A percentile compares a stretch with the other conserved stretches of the same genome.
Conservation (phyloP, 2,113 vertebrate species). For the Acrocephalus arundinaceus region DNA sequence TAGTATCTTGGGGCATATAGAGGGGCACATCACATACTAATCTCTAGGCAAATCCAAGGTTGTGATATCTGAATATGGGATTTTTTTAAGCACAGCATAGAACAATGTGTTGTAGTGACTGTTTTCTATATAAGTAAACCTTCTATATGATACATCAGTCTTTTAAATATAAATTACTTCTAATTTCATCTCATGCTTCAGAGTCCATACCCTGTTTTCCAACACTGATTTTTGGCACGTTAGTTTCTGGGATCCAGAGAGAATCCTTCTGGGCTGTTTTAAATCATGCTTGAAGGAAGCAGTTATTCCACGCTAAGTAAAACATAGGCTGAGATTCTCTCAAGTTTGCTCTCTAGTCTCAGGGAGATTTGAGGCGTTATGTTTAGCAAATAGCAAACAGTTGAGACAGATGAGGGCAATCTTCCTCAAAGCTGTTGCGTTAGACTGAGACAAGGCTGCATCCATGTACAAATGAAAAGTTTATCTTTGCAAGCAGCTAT, state of each 20-base stretch:
- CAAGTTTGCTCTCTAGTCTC: neutral
- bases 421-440: constrained; percentile 35
- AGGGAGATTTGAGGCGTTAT: neutral
- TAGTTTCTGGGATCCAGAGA: neutral
- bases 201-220: neutral
- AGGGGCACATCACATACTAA: neutral
- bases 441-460: constrained; percentile 41
- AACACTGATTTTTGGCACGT: neutral
- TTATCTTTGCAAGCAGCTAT: constrained; percentile 48
- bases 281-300: neutral
- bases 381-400: constrained; percentile 24
- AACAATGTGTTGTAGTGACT: neutral
- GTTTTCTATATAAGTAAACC: neutral
- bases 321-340: neutral
- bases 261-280: neutral
- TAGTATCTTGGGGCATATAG: neutral
- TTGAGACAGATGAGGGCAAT: constrained; percentile 43
- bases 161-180: neutral
- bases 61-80: neutral
- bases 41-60: neutral
- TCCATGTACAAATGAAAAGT: constrained; percentile 39
- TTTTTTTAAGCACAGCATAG: neutral
- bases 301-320: neutral
- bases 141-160: neutral
- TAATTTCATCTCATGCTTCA: neutral